Conservation (phyloP, 2,888 invertebrate genomes). For the Gnatocerus cornutus region DNA sequence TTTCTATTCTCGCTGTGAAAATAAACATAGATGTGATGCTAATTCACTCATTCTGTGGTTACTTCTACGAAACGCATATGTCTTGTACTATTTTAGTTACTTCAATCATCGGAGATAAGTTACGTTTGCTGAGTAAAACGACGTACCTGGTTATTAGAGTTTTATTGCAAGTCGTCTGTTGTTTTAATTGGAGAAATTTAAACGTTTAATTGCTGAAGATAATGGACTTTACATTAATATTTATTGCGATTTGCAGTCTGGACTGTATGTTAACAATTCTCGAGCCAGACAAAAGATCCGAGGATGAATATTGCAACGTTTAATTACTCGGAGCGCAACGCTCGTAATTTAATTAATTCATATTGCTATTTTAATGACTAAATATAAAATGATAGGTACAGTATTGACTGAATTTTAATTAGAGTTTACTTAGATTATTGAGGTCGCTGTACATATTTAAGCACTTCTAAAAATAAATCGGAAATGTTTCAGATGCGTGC, state of each 20-base stretch:
- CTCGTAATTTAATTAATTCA: too few relatives aligned
- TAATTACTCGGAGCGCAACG: background rate
- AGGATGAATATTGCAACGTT: conserved; percentile 4
- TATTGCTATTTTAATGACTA: too few relatives aligned
- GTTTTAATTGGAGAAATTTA: conserved; percentile 22
- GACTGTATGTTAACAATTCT: conserved; percentile 30
- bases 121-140: background rate
- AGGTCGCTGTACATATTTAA: too few relatives aligned
- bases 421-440: too few relatives aligned
- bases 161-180: conserved; percentile 23
- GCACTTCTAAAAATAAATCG: too few relatives aligned
- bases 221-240: conserved; percentile 28
- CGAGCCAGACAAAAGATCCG: conserved; percentile 7
- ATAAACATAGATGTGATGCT: conserved; percentile 30
- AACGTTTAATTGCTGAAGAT: conserved; percentile 15
- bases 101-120: conserved; percentile 20
- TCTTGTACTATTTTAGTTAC: conserved; percentile 39
- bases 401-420: too few relatives aligned
- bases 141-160: conserved; percentile 4
- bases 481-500: too few relatives aligned
- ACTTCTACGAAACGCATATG: conserved; percentile 40
- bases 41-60: conserved; percentile 40
- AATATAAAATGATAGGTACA: too few relatives aligned
- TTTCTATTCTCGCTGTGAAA: conserved; percentile 40
- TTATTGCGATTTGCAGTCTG: conserved; percentile 40